Evolutionary conservation across 2,888 invertebrate genomes (phyloP).

Genomic region (Troglohyphantes excavatus): DNA sequence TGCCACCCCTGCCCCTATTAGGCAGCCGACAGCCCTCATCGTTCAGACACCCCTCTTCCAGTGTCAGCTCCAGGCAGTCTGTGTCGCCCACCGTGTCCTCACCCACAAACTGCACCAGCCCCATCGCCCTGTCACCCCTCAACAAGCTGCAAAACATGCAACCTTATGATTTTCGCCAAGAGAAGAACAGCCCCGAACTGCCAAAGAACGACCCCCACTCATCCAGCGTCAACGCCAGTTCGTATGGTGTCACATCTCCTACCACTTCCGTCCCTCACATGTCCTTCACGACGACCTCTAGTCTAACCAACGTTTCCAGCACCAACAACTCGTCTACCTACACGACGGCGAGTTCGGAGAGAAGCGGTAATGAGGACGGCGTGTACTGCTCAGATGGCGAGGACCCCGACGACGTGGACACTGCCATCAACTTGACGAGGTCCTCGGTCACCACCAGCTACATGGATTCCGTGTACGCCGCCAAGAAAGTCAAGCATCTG

Average conservation of each 20-base stretch:
- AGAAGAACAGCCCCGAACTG: slow-evolving; percentile 72
- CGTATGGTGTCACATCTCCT: slow-evolving; percentile 77
- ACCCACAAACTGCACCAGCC: slow-evolving; percentile 82
- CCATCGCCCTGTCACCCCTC: slow-evolving; percentile 89
- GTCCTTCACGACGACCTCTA: slow-evolving; percentile 80
- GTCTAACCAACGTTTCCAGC: slow-evolving; percentile 80
- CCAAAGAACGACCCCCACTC: slow-evolving; percentile 40
- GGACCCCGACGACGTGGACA: slow-evolving; percentile 82
- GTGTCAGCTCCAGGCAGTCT: slow-evolving; percentile 74
- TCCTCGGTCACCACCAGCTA: slow-evolving; percentile 68
- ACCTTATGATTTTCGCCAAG: slow-evolving; percentile 94
- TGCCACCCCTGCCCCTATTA: slow-evolving; percentile 38
- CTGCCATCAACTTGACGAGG: slow-evolving; percentile 87
- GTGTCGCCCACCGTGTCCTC: slow-evolving; percentile 71
- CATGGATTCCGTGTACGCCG: slow-evolving; percentile 80
- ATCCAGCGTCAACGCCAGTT: not conserved
- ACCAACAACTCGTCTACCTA: slow-evolving; percentile 73
- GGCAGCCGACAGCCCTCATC: slow-evolving; percentile 20
- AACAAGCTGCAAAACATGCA: slow-evolving; percentile 97
- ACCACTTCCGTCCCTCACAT: slow-evolving; percentile 80
- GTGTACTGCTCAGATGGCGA: slow-evolving; percentile 70
- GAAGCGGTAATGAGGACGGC: slow-evolving; percentile 62
- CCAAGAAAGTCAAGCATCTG: slow-evolving; percentile 82
- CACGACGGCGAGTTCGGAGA: slow-evolving; percentile 77
- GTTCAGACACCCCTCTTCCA: slow-evolving; percentile 71